A percentile compares a stretch with the other conserved stretches of the same genome.
These are phyloP conservation scores for Pocillopora verrucosa DNA, from an alignment of 64 coral and sea anemone genomes.

Conservation along the genomic window DNA sequence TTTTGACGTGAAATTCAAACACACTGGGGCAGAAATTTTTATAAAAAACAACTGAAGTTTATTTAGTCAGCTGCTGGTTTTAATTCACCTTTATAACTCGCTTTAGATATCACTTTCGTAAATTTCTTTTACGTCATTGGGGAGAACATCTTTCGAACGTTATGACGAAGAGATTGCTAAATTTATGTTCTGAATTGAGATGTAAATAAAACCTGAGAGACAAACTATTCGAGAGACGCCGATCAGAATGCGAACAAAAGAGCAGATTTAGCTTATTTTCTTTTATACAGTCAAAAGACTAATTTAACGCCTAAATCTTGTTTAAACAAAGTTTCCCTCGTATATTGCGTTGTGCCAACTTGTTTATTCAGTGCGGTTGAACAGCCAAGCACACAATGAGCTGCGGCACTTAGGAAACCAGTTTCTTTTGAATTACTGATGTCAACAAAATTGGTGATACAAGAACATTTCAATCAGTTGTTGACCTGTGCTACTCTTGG, in stretches of 20 bases:
- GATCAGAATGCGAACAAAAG: no score
- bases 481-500: neutral
- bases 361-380: conserved; percentile 24
- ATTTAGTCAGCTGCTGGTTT: conserved; percentile 29
- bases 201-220: no score
- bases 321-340: conserved; percentile 14
- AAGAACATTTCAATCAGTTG: neutral
- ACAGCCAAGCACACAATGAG: neutral
- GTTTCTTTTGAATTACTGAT: conserved; percentile 2
- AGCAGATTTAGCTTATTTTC: neutral
- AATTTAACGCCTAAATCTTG: neutral
- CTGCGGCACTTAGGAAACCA: neutral
- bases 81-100: neutral
- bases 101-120: neutral
- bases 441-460: neutral
- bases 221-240: no score
- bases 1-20: neutral
- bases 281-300: neutral
- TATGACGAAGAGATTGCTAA: no score
- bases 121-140: neutral
- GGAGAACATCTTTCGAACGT: neutral
- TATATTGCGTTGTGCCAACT: conserved; percentile 3
- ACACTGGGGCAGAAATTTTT: neutral
- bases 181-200: no score
- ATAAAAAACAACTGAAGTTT: conserved; percentile 12